Evolutionary conservation across 1,140 invertebrate genomes (phyloP), one percentile per base, ranked within the genome.

Genomic region (Caerostris darwini): DNA sequence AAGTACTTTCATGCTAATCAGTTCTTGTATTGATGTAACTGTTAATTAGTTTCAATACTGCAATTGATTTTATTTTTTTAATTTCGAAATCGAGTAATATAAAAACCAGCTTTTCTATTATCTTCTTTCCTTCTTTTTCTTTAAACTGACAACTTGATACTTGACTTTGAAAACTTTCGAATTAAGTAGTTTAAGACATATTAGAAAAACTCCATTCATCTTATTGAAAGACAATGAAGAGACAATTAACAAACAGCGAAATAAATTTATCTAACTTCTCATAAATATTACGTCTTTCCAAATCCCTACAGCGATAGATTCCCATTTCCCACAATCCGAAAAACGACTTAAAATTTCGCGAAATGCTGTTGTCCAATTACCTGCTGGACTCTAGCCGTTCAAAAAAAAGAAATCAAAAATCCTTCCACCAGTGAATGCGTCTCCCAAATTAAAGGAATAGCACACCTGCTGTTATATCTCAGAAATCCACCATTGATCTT

Each of bases 381-480:
- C 7, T 12, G 34, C 34, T 77, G 71, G 53, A 77, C 71, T 34
- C 34, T 50, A 50, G 61, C 71, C 71, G 5, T 77, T 77, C 34
- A 7, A 50, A 77, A 12, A 50, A 53, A 77, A 12, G 53, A 53
- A 77, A 77, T 50, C 71, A 14, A 77, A 77, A 77, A 34, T 34
- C 5, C 10, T 12, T 50, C 71, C 34, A 34, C 10, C 50, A 50
- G 12, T 53, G 71, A 77, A 77, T 12, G 71, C 10, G 53, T 53
- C 50, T 19, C 6, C 34, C 53, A 77, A 77, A 77, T 77, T 77
- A 85, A 85, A 85, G 82, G 57, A n/a, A 57, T 54, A 85, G 54
- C 56, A 85, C 57, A 85, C 82, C 82, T 85, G 82, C 54, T 85
- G 82, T 85, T 57, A 85, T 58, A 57, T 58, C 82, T 56, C n/a